Evolutionary conservation across 2,797 vertebrate species (phyloP).

Genomic region (Chelon labrosus): DNA sequence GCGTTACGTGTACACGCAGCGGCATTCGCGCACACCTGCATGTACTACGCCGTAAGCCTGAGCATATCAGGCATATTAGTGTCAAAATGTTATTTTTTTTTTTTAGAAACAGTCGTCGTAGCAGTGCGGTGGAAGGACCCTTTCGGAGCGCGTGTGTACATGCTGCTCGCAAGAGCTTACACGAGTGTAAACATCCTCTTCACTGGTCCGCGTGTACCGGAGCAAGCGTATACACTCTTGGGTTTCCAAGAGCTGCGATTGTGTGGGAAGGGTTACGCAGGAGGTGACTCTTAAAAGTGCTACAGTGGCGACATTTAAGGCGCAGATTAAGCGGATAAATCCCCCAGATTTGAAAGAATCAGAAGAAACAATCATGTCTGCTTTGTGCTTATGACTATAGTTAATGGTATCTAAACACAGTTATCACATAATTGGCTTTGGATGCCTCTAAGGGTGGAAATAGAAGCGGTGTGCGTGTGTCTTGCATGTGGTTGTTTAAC

Average conservation of each 20-base stretch:
- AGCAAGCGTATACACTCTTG: conserved; percentile 19
- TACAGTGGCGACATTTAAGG: conserved; percentile 40
- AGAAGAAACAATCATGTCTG: conserved; percentile 40
- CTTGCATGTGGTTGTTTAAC: conserved; percentile 14
- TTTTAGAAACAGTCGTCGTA: neutral
- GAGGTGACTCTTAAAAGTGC: conserved; percentile 39
- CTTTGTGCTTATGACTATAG: conserved; percentile 37
- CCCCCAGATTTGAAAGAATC: conserved; percentile 55
- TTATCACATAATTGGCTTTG: conserved; percentile 49
- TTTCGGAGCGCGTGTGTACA: conserved; percentile 46
- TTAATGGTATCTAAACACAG: conserved; percentile 49
- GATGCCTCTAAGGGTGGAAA: conserved; percentile 16
- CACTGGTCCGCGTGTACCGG: conserved; percentile 26
- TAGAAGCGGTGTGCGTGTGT: conserved; percentile 10
- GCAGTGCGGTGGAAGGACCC: conserved; percentile 29
- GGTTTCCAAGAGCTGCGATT: conserved; percentile 21
- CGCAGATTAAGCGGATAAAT: conserved; percentile 66
- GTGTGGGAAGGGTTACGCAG: conserved; percentile 48
- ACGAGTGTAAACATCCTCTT: conserved; percentile 59
- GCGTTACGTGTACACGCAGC: conserved; percentile 1
- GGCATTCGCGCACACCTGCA: conserved; percentile 40
- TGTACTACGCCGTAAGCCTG: neutral
- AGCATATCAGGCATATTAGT: conserved; percentile 31
- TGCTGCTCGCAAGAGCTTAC: conserved; percentile 54
- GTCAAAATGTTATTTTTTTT: neutral